Evolutionary conservation across 2,888 invertebrate species (phyloP).

Genomic region (Agrotis segetum): DNA sequence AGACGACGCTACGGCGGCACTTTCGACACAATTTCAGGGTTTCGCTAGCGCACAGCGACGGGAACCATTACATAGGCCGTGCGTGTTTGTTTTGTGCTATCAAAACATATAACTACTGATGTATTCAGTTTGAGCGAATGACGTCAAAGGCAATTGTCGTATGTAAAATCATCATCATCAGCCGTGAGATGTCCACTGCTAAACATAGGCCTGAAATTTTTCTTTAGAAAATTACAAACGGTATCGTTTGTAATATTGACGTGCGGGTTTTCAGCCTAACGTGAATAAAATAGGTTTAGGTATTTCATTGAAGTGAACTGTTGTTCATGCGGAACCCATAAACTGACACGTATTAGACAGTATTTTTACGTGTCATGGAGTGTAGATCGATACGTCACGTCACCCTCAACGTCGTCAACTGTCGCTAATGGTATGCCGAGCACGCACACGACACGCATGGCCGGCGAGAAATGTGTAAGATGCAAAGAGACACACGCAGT

Average conservation of each 20-base stretch:
- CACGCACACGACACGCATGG: slow-evolving; percentile 6
- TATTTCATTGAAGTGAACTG: not conserved
- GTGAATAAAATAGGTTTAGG: not conserved
- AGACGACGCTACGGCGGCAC: not conserved
- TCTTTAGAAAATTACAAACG: too few relatives aligned
- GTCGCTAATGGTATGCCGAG: slow-evolving; percentile 12
- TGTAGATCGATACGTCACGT: slow-evolving; percentile 20
- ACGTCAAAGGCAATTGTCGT: not conserved
- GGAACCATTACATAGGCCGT: not conserved
- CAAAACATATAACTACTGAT: not conserved
- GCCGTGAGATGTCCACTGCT: too few relatives aligned
- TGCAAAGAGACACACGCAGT: not conserved
- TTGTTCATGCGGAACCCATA: not conserved
- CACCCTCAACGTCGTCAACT: not conserved
- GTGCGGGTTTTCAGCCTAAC: not conserved
- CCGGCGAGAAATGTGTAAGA: not conserved
- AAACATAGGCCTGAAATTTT: too few relatives aligned
- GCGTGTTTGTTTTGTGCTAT: not conserved
- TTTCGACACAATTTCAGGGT: not conserved
- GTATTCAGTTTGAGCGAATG: not conserved
- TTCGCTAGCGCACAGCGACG: not conserved
- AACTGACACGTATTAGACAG: not conserved
- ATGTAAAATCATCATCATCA: too few relatives aligned
- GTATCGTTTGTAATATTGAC: too few relatives aligned
- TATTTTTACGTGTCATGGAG: not conserved